These are phyloP conservation scores for Paedocypris sp. DNA, from an alignment of 2,113 vertebrate species.

Conservation along the genomic window DNA sequence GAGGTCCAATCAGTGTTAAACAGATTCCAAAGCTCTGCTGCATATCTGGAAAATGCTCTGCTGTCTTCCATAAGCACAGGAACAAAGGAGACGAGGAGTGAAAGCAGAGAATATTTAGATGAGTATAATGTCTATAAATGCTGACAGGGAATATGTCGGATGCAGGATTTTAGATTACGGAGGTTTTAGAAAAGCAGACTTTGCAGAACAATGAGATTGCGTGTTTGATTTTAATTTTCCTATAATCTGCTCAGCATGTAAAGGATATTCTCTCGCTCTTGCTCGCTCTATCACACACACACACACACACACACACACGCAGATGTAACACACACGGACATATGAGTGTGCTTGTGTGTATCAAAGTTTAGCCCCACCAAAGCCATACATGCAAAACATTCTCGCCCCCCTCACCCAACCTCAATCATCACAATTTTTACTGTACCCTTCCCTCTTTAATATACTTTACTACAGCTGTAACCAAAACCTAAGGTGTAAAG, in stretches of 20 bases:
- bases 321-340: background rate
- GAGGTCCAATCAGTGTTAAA: constrained; percentile 55
- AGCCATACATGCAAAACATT: too few species aligned
- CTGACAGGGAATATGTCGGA: constrained; percentile 62
- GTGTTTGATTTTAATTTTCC: constrained; percentile 64
- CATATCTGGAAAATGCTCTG: constrained; percentile 64
- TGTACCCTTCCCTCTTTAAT: too few species aligned
- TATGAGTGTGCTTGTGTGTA: too few species aligned
- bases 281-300: constrained; percentile 31
- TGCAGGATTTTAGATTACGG: constrained; percentile 49
- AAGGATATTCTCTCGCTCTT: constrained; percentile 30
- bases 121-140: constrained; percentile 60
- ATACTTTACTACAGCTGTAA: too few species aligned
- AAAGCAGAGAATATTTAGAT: constrained; percentile 28
- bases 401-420: too few species aligned
- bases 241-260: constrained; percentile 53
- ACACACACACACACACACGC: background rate
- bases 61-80: constrained; percentile 40
- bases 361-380: too few species aligned
- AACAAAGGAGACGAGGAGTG: constrained; percentile 17
- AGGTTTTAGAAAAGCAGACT: constrained; percentile 44
- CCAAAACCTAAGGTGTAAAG: too few species aligned
- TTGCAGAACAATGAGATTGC: constrained; percentile 57
- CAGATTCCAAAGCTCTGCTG: constrained; percentile 53
- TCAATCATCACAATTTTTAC: too few species aligned